Conservation (phyloP, 1,140 invertebrate species). For the Dreissena polymorpha region DNA sequence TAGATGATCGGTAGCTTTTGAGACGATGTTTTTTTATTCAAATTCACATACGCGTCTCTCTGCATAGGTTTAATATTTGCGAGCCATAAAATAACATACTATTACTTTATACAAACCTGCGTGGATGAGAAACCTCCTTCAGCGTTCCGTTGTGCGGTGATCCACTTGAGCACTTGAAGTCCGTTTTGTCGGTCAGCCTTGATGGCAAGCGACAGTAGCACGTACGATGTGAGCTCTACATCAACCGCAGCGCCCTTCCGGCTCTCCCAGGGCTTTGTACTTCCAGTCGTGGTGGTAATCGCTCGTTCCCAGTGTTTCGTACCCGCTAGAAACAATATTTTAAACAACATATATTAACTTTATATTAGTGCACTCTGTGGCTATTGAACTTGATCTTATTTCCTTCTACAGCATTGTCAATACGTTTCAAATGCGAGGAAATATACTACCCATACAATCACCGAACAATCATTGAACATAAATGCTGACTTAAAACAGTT, state of each 20-base stretch:
- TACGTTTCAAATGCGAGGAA: not conserved
- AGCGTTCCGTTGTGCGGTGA: slow-evolving; percentile 89
- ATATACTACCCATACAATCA: not conserved
- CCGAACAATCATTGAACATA: not conserved
- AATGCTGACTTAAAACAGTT: too few relatives aligned
- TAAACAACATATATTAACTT: not conserved
- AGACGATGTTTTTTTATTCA: too few relatives aligned
- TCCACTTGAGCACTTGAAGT: slow-evolving; percentile 91
- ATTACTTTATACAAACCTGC: slow-evolving; percentile 59
- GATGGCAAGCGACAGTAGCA: slow-evolving; percentile 83
- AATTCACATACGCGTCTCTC: not conserved
- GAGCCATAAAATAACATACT: too few relatives aligned
- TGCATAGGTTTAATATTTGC: not conserved
- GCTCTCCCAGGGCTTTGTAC: slow-evolving; percentile 17
- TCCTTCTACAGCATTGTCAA: not conserved
- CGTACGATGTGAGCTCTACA: slow-evolving; percentile 93
- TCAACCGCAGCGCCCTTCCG: slow-evolving; percentile 83
- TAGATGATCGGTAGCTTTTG: too few relatives aligned
- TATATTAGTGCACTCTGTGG: not conserved
- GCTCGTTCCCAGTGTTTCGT: slow-evolving; percentile 40
- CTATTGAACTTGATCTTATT: not conserved
- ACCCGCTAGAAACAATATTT: slow-evolving; percentile 8
- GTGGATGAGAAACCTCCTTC: slow-evolving; percentile 91
- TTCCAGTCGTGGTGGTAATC: not conserved
- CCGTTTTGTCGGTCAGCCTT: slow-evolving; percentile 76